Conservation (phyloP, 2,797 vertebrate genomes). For the Liasis olivaceus region DNA sequence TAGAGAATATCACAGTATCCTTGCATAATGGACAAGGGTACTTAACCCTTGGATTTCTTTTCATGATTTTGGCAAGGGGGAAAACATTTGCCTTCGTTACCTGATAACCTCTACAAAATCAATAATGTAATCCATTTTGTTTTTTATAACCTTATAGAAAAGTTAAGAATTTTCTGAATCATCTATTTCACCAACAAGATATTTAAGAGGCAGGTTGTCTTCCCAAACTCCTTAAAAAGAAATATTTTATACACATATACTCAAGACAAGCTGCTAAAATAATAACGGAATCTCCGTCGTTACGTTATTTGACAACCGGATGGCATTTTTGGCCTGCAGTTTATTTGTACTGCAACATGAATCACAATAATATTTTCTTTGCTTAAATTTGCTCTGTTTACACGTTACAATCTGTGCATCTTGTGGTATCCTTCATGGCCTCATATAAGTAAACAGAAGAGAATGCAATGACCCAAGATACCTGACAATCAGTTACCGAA, state of each 20-base stretch:
- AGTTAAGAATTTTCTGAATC: conserved; percentile 49
- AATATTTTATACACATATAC: conserved; percentile 40
- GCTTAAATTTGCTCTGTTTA: conserved; percentile 55
- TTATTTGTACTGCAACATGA: neutral
- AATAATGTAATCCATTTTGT: conserved; percentile 21
- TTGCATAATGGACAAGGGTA: conserved; percentile 19
- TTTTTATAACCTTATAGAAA: conserved; percentile 17
- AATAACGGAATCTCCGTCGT: conserved; percentile 50
- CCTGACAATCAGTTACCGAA: conserved; percentile 60
- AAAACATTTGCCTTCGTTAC: neutral
- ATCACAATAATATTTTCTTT: neutral
- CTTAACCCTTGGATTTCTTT: conserved; percentile 8
- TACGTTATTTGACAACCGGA: conserved; percentile 14
- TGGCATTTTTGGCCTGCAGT: neutral
- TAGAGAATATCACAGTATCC: conserved; percentile 2
- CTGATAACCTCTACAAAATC: conserved; percentile 11
- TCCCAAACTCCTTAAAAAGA: conserved; percentile 63
- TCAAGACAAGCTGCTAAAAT: conserved; percentile 41
- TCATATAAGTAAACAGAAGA: conserved; percentile 66
- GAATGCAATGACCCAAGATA: conserved; percentile 51
- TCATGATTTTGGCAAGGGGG: conserved; percentile 12
- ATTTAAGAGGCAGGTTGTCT: conserved; percentile 4
- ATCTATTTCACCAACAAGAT: conserved; percentile 29
- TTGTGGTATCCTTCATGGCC: conserved; percentile 60
- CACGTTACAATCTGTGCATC: conserved; percentile 47